These are phyloP conservation scores for Laodelphax striatellus DNA, from an alignment of 1,140 invertebrate species.

Conservation along the genomic window DNA sequence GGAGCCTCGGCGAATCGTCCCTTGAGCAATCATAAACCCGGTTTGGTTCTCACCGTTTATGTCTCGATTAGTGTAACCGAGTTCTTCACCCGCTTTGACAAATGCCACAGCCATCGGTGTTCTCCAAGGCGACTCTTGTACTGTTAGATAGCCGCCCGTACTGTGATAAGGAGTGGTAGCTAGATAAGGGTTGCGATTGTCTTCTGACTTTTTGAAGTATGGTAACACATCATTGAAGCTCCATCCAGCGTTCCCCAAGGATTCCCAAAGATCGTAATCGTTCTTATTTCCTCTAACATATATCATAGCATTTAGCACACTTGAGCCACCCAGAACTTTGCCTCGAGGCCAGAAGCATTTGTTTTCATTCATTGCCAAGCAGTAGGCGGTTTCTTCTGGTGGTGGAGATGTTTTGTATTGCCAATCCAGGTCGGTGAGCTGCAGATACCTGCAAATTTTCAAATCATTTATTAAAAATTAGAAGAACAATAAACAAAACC, in stretches of 20 bases:
- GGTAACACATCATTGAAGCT: slow-evolving; percentile 74
- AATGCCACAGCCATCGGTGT: slow-evolving; percentile 70
- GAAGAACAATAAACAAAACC: not conserved
- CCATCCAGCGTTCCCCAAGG: slow-evolving; percentile 80
- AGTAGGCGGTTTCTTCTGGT: slow-evolving; percentile 45
- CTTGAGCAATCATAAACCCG: slow-evolving; percentile 75
- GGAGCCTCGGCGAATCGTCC: slow-evolving; percentile 70
- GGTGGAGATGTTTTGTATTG: slow-evolving; percentile 81
- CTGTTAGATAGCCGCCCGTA: slow-evolving; percentile 67
- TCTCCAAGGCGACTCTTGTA: slow-evolving; percentile 70
- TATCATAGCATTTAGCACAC: slow-evolving; percentile 90
- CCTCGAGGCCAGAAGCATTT: slow-evolving; percentile 80
- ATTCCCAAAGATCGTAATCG: slow-evolving; percentile 88
- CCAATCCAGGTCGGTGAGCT: slow-evolving; percentile 80
- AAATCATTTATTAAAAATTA: not conserved
- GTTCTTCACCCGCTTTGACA: slow-evolving; percentile 62
- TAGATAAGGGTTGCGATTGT: slow-evolving; percentile 72
- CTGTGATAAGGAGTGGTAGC: slow-evolving; percentile 59
- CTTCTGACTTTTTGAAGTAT: slow-evolving; percentile 82
- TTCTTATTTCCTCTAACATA: slow-evolving; percentile 83
- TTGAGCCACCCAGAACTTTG: slow-evolving; percentile 84
- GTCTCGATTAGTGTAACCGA: slow-evolving; percentile 65
- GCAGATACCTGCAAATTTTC: slow-evolving; percentile 39
- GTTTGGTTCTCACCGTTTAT: slow-evolving; percentile 73
- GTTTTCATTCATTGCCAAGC: slow-evolving; percentile 69